Evolutionary conservation across 1,140 invertebrate species (phyloP).

Genomic region (Lucilia sericata): DNA sequence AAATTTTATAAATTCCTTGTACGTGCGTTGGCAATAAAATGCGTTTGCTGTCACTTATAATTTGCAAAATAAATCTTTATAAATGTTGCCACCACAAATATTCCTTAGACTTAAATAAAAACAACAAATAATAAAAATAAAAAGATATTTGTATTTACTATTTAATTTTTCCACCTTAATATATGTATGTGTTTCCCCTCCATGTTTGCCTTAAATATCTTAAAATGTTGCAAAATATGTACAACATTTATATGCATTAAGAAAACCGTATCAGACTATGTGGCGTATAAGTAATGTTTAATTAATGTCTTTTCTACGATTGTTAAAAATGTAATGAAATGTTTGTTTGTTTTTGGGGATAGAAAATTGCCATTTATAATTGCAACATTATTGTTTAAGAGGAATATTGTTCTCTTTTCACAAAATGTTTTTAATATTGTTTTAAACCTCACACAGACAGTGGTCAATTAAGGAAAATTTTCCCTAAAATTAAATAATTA

Average conservation of each 20-base stretch:
- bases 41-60: slow-evolving; percentile 26
- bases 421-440: too few species aligned
- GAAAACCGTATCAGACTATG: neutral
- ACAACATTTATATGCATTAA: neutral
- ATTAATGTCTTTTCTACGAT: neutral
- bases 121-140: neutral
- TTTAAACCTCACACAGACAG: too few species aligned
- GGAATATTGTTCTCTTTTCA: too few species aligned
- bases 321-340: neutral
- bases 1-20: slow-evolving; percentile 22
- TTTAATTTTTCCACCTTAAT: neutral
- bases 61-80: slow-evolving; percentile 23
- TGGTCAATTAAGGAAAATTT: too few species aligned
- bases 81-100: neutral
- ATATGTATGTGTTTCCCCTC: neutral
- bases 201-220: too few species aligned
- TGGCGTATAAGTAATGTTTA: neutral
- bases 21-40: slow-evolving; percentile 28
- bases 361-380: neutral
- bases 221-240: too few species aligned
- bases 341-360: neutral
- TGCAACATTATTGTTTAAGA: neutral
- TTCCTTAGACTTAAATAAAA: neutral
- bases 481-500: too few species aligned
- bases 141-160: neutral